Evolutionary conservation across 1,140 invertebrate species (phyloP), one percentile per base, ranked within the genome.

Genomic region (Caerostris extrusa): DNA sequence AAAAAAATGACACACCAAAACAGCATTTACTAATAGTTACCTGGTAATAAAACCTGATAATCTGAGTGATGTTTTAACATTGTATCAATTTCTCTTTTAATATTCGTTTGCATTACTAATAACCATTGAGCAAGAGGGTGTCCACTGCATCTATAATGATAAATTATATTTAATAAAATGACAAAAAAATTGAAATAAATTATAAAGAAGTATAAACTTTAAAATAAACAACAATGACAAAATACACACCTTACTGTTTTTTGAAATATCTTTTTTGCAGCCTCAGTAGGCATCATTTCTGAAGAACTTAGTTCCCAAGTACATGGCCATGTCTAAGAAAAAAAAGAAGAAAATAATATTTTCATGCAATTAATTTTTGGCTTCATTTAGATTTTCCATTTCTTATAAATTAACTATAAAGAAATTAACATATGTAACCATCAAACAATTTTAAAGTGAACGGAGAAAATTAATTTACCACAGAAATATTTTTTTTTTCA

Each of bases 41-140:
- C 64, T 53, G 69, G 67, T 55, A 93, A 86, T 8, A 93, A 5
- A 10, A 19, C 71, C 60, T 85, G n/a, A 89, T 81, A 93, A 17
- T 81, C 64, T 10, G 85, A 60, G 82, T 93, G 57, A 1, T 61
- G 56, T 88, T 81, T 81, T 17, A 93, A 57, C 34, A 61, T 81
- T 14, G 64, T 50, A 34, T 93, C 86, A n/a, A 93, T 57, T 71
- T 89, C 71, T 81, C 92, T 60, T 81, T 93, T 93, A 60, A 93
- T 61, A 14, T 88, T 89, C 53, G 85, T 93, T 82, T 93, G 85
- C 10, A 88, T 34, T 12, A 93, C 17, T 12, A 89, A 69, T 56
- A 93, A 17, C 83, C 86, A 88, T 55, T 93, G 92, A 1, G 86
- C 60, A 10, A 93, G 56, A 19, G 92, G 92, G 64, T 93, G 92